These are phyloP conservation scores for Apaloderma vittatum DNA, from an alignment of 2,113 vertebrate species.

Conservation along the genomic window DNA sequence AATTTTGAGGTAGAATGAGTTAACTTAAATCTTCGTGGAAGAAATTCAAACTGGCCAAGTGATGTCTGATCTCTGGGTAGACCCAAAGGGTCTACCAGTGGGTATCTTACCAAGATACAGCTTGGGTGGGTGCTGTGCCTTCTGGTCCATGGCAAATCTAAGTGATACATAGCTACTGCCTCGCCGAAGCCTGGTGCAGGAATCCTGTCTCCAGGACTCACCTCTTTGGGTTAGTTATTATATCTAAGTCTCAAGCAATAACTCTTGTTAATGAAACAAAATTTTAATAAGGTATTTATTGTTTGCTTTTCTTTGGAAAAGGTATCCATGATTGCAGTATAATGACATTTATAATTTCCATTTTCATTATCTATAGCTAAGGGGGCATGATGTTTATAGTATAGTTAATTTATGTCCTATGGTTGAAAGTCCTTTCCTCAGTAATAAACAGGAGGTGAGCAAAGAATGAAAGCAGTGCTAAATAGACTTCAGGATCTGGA, in stretches of 20 bases:
- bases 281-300: neutral
- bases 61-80: neutral
- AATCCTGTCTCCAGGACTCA: neutral
- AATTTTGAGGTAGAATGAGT: neutral
- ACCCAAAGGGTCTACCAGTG: neutral
- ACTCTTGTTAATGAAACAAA: neutral
- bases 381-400: neutral
- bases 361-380: neutral
- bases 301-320: neutral
- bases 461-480: neutral
- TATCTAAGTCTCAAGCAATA: neutral
- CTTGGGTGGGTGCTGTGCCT: neutral
- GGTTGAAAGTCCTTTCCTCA: neutral
- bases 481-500: neutral
- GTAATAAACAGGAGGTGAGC: neutral
- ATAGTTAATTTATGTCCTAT: neutral
- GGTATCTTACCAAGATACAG: neutral
- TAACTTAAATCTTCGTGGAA: neutral
- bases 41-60: neutral
- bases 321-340: neutral
- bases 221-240: neutral
- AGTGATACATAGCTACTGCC: neutral
- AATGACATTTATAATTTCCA: neutral
- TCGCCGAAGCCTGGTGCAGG: rapidly evolving
- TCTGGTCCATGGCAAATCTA: rapidly evolving